Percentiles rank a stretch among this genome's conserved stretches.
These are phyloP conservation scores for Hymenopus coronatus DNA, from an alignment of 2,888 invertebrate genomes.

Conservation along the genomic window DNA sequence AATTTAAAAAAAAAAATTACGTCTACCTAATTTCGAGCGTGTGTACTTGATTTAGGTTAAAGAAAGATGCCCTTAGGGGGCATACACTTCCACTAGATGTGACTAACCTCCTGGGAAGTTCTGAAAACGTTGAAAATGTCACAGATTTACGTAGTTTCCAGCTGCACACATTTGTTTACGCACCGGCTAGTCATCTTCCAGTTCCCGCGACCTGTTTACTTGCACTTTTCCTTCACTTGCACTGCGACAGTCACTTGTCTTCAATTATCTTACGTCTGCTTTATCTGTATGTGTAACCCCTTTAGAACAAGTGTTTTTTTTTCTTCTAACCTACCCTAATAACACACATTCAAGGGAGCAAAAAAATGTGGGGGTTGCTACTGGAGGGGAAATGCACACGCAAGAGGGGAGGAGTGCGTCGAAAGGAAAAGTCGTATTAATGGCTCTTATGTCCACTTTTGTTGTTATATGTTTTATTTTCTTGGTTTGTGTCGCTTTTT, in stretches of 20 bases:
- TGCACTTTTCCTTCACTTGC: neutral
- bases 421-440: neutral
- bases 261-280: neutral
- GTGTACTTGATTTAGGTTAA: too few species aligned
- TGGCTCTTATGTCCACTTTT: slow-evolving; percentile 6
- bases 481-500: neutral
- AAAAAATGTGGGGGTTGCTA: neutral
- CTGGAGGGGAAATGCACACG: neutral
- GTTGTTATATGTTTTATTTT: neutral
- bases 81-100: too few species aligned
- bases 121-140: neutral
- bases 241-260: neutral
- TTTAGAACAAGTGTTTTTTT: neutral
- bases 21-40: too few species aligned
- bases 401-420: neutral
- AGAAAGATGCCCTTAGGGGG: too few species aligned
- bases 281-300: neutral
- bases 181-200: neutral
- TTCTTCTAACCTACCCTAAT: neutral
- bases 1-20: too few species aligned
- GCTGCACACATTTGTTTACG: neutral
- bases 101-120: neutral
- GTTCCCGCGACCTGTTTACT: neutral
- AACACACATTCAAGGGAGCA: neutral
- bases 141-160: neutral